Percentiles rank a stretch among this genome's conserved stretches.
Conservation (phyloP, 2,797 vertebrate genomes). For the Sternarchorhynchus goeldii region DNA sequence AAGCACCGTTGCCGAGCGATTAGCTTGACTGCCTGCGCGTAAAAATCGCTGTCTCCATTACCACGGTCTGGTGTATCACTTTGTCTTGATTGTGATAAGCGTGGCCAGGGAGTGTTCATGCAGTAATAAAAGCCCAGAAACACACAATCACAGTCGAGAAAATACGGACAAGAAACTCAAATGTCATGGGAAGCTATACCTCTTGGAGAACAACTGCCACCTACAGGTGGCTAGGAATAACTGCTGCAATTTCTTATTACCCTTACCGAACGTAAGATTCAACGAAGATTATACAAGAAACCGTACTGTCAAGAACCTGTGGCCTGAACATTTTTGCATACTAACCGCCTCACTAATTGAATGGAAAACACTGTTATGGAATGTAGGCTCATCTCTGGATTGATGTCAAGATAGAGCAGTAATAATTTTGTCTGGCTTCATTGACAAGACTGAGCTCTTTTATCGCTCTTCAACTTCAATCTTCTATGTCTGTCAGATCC, state of each 20-base stretch:
- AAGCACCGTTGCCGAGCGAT: conserved; percentile 9
- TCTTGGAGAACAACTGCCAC: conserved; percentile 24
- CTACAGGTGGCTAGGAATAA: conserved; percentile 11
- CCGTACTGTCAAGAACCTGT: background rate
- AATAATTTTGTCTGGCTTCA: background rate
- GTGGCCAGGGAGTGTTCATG: background rate
- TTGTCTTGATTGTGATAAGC: conserved; percentile 16
- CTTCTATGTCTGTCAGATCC: conserved; percentile 13
- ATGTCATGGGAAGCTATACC: background rate
- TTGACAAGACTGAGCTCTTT: background rate
- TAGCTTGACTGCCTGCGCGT: conserved; percentile 13
- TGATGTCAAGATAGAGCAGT: background rate
- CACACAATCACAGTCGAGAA: background rate
- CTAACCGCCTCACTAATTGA: too few species aligned
- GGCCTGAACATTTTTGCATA: too few species aligned
- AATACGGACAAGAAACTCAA: background rate
- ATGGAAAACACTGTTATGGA: too few species aligned
- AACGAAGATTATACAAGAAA: background rate
- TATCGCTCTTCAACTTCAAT: conserved; percentile 15
- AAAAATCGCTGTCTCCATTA: conserved; percentile 9
- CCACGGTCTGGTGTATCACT: conserved; percentile 7
- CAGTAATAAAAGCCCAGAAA: conserved; percentile 2
- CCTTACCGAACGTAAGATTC: too few species aligned
- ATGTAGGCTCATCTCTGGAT: background rate
- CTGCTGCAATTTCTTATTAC: too few species aligned